phyloP scores from a whole-genome alignment of 2,797 vertebrate genomes.

The Propithecus perrieri region DNA sequence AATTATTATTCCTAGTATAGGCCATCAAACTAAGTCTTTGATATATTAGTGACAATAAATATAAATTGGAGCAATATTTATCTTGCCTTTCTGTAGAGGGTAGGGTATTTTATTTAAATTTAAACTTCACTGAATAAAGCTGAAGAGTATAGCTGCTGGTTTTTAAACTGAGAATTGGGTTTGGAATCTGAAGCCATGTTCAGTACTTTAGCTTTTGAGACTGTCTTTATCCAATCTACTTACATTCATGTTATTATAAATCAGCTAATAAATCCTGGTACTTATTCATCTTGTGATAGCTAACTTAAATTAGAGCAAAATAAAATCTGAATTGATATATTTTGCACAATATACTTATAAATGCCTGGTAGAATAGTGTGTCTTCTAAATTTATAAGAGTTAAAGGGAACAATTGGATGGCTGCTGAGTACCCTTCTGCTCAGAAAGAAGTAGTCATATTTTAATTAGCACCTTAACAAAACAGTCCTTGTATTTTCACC shows the following conservation, averaged over 20 bases:
- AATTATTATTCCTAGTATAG: neutral
- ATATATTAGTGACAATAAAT: neutral
- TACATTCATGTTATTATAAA: no score
- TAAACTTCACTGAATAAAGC: neutral
- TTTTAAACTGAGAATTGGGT: neutral
- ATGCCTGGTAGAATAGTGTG: no score
- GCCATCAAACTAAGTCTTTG: neutral
- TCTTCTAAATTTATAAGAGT: neutral
- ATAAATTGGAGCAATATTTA: neutral
- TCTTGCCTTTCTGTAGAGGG: neutral
- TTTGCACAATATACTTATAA: no score
- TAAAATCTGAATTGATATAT: no score
- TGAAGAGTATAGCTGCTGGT: neutral
- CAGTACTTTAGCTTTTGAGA: neutral
- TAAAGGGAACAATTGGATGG: neutral
- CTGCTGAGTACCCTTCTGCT: neutral
- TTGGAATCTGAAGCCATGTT: constrained; percentile 50
- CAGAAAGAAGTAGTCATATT: neutral
- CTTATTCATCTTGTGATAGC: no score
- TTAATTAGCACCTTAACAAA: neutral
- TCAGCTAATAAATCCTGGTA: no score
- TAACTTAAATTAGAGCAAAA: no score
- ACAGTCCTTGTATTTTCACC: neutral
- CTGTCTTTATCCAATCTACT: neutral
- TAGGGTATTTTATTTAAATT: neutral